Evolutionary conservation across 2,888 invertebrate genomes (phyloP).

Genomic region (Metallyticus violacea): DNA sequence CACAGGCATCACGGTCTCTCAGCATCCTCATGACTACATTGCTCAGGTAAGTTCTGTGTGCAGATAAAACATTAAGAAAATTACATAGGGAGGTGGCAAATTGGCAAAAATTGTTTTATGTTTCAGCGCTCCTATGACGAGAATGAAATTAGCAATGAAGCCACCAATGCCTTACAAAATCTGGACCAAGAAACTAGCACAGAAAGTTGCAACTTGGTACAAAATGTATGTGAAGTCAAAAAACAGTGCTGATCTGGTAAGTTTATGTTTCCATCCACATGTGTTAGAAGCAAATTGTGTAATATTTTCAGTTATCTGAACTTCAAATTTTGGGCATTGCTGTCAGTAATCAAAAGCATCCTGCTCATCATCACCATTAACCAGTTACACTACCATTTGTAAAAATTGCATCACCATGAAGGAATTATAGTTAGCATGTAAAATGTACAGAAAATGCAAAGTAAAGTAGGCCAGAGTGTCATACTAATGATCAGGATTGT

Average conservation of each 20-base stretch:
- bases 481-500: too few species aligned
- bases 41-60: slow-evolving; percentile 44
- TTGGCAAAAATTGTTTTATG: neutral
- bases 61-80: neutral
- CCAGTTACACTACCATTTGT: too few species aligned
- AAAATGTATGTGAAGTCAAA: slow-evolving; percentile 45
- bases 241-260: neutral
- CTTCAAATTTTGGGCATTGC: too few species aligned
- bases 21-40: slow-evolving; percentile 56
- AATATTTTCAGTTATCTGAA: too few species aligned
- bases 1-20: slow-evolving; percentile 53
- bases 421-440: too few species aligned
- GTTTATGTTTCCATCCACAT: neutral
- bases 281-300: too few species aligned
- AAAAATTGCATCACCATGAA: too few species aligned
- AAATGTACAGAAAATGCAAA: too few species aligned
- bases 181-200: slow-evolving; percentile 53
- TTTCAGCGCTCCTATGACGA: slow-evolving; percentile 43
- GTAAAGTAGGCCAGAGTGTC: too few species aligned
- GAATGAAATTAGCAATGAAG: slow-evolving; percentile 47
- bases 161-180: slow-evolving; percentile 57
- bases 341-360: too few species aligned
- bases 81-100: neutral
- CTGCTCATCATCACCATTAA: too few species aligned
- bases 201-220: slow-evolving; percentile 53